A percentile compares a stretch with the other conserved stretches of the same genome.
phyloP scores from a whole-genome alignment of 2,113 vertebrate species.

The Python bivittatus region DNA sequence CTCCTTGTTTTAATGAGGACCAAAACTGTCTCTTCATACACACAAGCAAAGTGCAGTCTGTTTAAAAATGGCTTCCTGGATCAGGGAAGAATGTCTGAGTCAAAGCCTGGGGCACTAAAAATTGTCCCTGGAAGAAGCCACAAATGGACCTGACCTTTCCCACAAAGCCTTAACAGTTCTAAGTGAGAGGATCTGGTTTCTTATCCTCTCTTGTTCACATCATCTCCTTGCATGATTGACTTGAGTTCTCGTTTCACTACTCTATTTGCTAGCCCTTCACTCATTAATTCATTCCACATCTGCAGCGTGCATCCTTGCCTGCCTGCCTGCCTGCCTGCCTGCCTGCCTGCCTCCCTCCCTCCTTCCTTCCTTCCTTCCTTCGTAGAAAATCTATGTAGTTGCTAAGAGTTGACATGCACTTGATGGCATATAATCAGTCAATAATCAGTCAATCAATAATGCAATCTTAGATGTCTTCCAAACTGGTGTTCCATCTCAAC shows the following conservation, averaged over 20 bases:
- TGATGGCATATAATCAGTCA: neutral
- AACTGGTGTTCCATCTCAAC: neutral
- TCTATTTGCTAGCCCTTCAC: neutral
- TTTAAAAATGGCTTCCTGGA: neutral
- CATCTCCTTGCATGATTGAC: neutral
- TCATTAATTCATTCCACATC: neutral
- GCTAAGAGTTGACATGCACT: neutral
- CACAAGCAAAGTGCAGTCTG: neutral
- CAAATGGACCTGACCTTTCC: no score
- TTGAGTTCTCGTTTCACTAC: neutral
- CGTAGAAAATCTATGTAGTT: neutral
- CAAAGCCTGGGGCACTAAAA: no score
- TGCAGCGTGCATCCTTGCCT: no score
- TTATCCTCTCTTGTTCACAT: no score
- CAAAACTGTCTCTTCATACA: no score
- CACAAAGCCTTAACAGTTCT: neutral
- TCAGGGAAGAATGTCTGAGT: neutral
- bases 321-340: neutral
- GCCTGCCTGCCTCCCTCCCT: no score
- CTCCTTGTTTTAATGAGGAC: accelerated
- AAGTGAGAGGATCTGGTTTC: no score
- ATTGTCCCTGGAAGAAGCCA: neutral
- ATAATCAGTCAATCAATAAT: neutral
- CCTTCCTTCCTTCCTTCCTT: no score
- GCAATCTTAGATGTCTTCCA: neutral